Base-by-base conservation (phyloP, 2,113 vertebrate species). In the Carettochelys insculpta region DNA sequence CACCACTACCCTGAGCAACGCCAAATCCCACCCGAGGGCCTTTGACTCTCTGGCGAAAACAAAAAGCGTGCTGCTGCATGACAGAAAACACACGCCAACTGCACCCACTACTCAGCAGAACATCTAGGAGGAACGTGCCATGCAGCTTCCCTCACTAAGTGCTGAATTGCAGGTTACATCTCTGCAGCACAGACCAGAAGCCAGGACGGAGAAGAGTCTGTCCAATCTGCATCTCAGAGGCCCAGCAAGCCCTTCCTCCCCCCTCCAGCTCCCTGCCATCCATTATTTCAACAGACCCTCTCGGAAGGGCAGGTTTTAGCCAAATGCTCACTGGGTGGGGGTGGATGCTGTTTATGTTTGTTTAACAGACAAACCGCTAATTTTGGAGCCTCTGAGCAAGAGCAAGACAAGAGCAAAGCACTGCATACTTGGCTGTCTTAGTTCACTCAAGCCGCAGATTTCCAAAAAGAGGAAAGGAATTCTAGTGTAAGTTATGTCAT, bases 151-250 rank as follows among this genome's bases (percentile, higher is more conserved):
- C 73, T 51, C 6, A 0, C 77, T 56, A 1, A 13, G 2, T 1
- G 0, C 89, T 54, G 2, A 3, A 1, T 29, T 68, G n/a, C 2
- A 1, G 2, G 0, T 0, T 48, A 79, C 10, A 43, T 10, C 31
- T 0, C 20, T 1, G 0, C 34, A 0, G 5, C n/a, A 13, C 0
- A 0, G 9, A 2, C 73, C 0, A 1, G 80, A 19, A 1, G 5
- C 8, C 0, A 3, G 41, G 34, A 5, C 0, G 2, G 31, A 31
- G 13, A 38, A 58, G 14, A 1, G 31, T 29, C 43, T 9, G 8
- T 50, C 61, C 80, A 87, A 7, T 4, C 51, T 4, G 1, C 68
- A 6, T 2, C 0, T 4, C 31, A 0, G 1, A 25, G 6, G 65
- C 20, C 52, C 5, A 29, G 12, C 43, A n/a, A 1, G 0, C 0